phyloP scores from a whole-genome alignment of 2,888 invertebrate genomes.

The Chloroclystis v-ata region DNA sequence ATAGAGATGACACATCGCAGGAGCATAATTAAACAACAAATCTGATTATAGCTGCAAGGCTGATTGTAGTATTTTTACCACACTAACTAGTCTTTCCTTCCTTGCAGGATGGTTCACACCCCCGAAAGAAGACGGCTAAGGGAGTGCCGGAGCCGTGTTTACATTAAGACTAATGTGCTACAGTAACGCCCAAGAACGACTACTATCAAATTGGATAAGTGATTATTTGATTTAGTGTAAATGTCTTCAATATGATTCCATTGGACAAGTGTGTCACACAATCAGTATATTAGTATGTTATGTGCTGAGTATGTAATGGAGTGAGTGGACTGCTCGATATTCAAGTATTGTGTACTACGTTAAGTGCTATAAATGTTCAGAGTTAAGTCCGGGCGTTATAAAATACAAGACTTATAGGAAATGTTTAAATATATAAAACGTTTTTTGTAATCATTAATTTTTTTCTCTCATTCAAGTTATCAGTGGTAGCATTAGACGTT shows the following conservation, averaged over 20 bases:
- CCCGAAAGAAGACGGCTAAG: constrained; percentile 93
- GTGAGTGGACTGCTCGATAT: constrained; percentile 46
- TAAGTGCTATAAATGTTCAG: constrained; percentile 70
- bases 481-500: constrained; percentile 71
- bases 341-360: constrained; percentile 57
- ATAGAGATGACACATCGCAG: too few species aligned
- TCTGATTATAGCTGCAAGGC: too few species aligned
- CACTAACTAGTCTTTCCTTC: constrained; percentile 8
- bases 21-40: too few species aligned
- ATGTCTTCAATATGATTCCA: constrained; percentile 48
- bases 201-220: constrained; percentile 52
- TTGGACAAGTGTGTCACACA: constrained; percentile 40
- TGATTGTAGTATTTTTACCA: neutral
- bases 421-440: constrained; percentile 71
- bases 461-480: constrained; percentile 63
- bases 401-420: constrained; percentile 77
- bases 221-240: constrained; percentile 46
- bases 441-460: constrained; percentile 75
- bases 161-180: constrained; percentile 64
- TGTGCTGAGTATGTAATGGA: constrained; percentile 43
- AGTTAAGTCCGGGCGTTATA: constrained; percentile 60
- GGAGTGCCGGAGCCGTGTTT: constrained; percentile 36
- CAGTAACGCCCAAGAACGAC: constrained; percentile 54
- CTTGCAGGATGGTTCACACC: constrained; percentile 93
- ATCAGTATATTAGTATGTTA: constrained; percentile 33